Evolutionary conservation across 1,140 invertebrate species (phyloP).

Genomic region (Atopsyche davidsoni): DNA sequence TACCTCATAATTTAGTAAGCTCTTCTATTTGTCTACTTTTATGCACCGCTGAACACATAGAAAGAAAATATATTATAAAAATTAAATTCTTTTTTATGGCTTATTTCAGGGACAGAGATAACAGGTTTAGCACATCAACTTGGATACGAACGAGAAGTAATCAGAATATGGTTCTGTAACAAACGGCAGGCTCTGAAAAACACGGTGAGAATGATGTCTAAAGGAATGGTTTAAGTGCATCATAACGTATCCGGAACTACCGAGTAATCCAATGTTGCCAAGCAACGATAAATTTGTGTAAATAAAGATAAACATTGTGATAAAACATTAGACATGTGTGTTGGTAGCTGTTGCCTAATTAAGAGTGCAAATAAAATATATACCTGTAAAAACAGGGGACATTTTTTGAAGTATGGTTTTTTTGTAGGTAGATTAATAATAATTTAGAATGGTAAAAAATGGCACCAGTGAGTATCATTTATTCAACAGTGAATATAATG

Average conservation of each 20-base stretch:
- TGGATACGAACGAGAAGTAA: slow-evolving; percentile 95
- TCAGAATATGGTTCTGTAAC: slow-evolving; percentile 99
- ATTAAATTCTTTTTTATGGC: slow-evolving; percentile 16
- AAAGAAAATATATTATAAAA: too few species aligned
- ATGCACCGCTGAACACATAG: slow-evolving; percentile 1
- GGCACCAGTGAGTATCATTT: too few species aligned
- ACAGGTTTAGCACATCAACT: slow-evolving; percentile 90
- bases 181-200: slow-evolving; percentile 96
- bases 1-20: too few species aligned
- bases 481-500: too few species aligned
- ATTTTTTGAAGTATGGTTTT: too few species aligned
- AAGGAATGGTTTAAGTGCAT: slow-evolving; percentile 57
- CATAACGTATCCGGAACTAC: not conserved
- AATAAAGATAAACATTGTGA: slow-evolving; percentile 22
- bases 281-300: slow-evolving; percentile 22
- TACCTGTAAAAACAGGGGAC: too few species aligned
- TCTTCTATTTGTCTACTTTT: too few species aligned
- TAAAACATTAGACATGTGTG: slow-evolving; percentile 12
- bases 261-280: slow-evolving; percentile 14
- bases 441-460: not conserved
- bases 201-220: slow-evolving; percentile 86
- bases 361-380: slow-evolving; percentile 24
- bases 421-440: not conserved
- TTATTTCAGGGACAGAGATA: slow-evolving; percentile 84
- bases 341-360: slow-evolving; percentile 12